Percentiles rank a stretch among this genome's conserved stretches.
Conservation (phyloP, 1,140 invertebrate genomes). For the Venustaconcha ellipsiformis region DNA sequence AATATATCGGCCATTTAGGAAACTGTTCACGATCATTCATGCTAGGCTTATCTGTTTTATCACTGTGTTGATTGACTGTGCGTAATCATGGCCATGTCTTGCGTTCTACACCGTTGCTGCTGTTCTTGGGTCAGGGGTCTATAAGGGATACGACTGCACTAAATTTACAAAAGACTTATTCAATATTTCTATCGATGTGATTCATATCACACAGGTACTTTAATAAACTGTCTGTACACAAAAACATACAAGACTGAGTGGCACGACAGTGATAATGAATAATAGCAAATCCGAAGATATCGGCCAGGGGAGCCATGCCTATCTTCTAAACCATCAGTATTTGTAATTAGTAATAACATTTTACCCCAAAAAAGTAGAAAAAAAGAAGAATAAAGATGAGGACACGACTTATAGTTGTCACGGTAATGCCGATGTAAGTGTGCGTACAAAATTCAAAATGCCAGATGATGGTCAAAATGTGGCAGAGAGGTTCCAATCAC, state of each 20-base stretch:
- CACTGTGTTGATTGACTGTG: constrained; percentile 2
- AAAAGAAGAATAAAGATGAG: not conserved
- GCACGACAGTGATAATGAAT: constrained; percentile 5
- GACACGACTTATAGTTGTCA: not conserved
- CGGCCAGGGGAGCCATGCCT: not conserved
- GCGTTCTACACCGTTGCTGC: constrained; percentile 12
- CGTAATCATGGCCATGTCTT: constrained; percentile 21
- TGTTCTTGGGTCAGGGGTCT: not conserved
- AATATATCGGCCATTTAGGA: constrained; percentile 41
- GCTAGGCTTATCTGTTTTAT: constrained; percentile 16
- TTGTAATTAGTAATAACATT: not conserved
- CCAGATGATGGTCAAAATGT: not conserved
- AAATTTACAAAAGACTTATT: not conserved
- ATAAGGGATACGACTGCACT: not conserved
- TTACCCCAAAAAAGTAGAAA: too few relatives aligned
- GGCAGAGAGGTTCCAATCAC: too few relatives aligned
- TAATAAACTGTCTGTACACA: constrained; percentile 4
- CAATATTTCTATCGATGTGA: constrained; percentile 8
- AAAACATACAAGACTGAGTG: constrained; percentile 22
- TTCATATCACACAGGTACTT: constrained; percentile 9
- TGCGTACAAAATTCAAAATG: not conserved
- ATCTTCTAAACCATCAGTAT: not conserved
- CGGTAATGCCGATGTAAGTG: not conserved
- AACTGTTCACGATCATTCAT: constrained; percentile 20
- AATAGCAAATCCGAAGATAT: not conserved